phyloP scores from a whole-genome alignment of 2,797 vertebrate genomes.

The Kryptolebias ocellatus region DNA sequence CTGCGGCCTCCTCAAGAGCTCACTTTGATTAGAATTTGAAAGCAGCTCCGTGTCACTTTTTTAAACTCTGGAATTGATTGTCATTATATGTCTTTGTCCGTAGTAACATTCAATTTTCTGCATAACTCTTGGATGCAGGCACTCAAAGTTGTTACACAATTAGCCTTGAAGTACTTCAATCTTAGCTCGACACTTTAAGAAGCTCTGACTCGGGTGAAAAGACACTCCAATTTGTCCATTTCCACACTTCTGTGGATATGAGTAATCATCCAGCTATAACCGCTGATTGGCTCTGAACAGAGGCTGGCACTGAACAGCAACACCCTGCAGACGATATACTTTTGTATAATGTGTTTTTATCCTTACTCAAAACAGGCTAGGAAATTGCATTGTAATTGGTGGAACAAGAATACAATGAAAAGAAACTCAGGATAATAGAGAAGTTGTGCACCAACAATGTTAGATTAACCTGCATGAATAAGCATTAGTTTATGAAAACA shows the following conservation, averaged over 20 bases:
- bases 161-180: slow-evolving; percentile 70
- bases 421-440: slow-evolving; percentile 4
- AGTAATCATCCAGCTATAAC: slow-evolving; percentile 68
- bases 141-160: slow-evolving; percentile 73
- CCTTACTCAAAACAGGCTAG: slow-evolving; percentile 21
- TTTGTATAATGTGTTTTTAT: slow-evolving; percentile 34
- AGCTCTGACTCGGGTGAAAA: slow-evolving; percentile 63
- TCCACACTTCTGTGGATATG: slow-evolving; percentile 69
- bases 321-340: slow-evolving; percentile 32
- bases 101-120: slow-evolving; percentile 70
- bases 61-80: slow-evolving; percentile 65
- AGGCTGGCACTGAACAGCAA: slow-evolving; percentile 45
- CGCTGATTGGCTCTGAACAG: slow-evolving; percentile 71
- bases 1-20: slow-evolving; percentile 31
- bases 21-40: slow-evolving; percentile 63
- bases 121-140: slow-evolving; percentile 68
- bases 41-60: slow-evolving; percentile 43
- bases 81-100: slow-evolving; percentile 75
- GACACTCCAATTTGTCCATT: slow-evolving; percentile 72
- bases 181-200: slow-evolving; percentile 67
- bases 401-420: slow-evolving; percentile 18
- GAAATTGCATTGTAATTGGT: slow-evolving; percentile 19
- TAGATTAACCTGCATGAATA: not conserved
- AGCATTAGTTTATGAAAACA: slow-evolving; percentile 12
- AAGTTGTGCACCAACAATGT: slow-evolving; percentile 7